Evolutionary conservation across 2,113 vertebrate species (phyloP).

Genomic region (Calyptomena viridis): DNA sequence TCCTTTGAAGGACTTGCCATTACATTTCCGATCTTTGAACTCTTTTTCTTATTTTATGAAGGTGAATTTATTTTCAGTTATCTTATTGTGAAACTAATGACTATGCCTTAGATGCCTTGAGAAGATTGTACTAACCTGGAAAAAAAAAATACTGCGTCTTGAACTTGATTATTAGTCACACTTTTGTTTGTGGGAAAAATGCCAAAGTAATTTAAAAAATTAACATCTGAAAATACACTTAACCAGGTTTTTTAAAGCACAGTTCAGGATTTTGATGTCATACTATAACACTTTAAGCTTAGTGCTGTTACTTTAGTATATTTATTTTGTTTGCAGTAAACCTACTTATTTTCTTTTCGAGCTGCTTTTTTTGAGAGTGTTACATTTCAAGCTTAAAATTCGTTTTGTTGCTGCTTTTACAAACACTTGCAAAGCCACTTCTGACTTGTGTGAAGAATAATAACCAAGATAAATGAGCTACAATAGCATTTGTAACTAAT

Average conservation of each 20-base stretch:
- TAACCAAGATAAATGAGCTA: conserved; percentile 6
- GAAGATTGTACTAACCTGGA: background rate
- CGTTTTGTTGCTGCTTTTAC: background rate
- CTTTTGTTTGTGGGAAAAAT: background rate
- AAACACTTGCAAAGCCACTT: background rate
- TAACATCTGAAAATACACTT: conserved; percentile 26
- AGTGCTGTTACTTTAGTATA: background rate
- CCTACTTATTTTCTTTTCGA: conserved; percentile 34
- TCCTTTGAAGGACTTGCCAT: conserved; percentile 67
- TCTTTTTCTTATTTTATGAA: conserved; percentile 45
- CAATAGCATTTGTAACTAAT: background rate
- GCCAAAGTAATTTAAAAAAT: background rate
- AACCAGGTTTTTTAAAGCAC: background rate
- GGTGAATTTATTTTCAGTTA: conserved; percentile 32
- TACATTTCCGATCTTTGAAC: conserved; percentile 72
- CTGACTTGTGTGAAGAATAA: background rate
- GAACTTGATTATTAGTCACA: background rate
- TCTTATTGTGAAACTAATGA: conserved; percentile 55
- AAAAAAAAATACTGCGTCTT: background rate
- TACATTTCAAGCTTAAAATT: conserved; percentile 30
- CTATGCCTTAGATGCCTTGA: background rate
- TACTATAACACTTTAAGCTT: conserved; percentile 5
- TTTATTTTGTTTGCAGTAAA: conserved; percentile 11
- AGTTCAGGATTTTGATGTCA: background rate
- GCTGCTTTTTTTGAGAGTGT: background rate